phyloP scores from a whole-genome alignment of 2,888 invertebrate species.

The Hoplodrina blanda region DNA sequence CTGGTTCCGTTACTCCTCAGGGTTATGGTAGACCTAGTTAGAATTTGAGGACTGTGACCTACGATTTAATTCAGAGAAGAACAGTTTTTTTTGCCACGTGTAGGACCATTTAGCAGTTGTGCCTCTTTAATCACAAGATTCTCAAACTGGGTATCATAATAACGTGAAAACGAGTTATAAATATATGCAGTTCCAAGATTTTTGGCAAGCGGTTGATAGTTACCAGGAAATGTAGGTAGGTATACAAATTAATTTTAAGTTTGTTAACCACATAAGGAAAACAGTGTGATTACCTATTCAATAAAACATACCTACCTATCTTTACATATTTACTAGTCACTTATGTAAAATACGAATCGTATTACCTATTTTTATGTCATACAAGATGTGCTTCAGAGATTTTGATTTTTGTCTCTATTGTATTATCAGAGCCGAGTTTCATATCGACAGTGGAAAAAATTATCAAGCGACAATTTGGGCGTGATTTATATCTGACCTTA shows the following conservation, averaged over 20 bases:
- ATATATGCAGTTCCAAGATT: not conserved
- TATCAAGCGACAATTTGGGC: too few relatives aligned
- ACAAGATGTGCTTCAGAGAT: constrained; percentile 8
- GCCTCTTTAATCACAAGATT: too few relatives aligned
- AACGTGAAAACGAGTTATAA: not conserved
- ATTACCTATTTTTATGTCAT: constrained; percentile 13
- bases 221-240: constrained; percentile 7
- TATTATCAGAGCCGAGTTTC: too few relatives aligned
- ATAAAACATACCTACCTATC: constrained; percentile 12
- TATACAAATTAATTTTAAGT: constrained; percentile 9
- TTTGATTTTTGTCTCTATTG: constrained; percentile 13
- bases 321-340: constrained; percentile 31
- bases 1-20: too few relatives aligned
- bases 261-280: constrained; percentile 44
- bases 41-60: too few relatives aligned
- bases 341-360: constrained; percentile 36
- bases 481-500: too few relatives aligned
- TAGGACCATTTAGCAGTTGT: too few relatives aligned
- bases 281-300: constrained; percentile 32
- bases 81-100: too few relatives aligned
- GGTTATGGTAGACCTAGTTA: too few relatives aligned
- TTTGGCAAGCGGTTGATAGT: not conserved
- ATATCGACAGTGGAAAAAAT: too few relatives aligned
- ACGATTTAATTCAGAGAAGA: too few relatives aligned
- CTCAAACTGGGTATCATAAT: not conserved